phyloP scores from a whole-genome alignment of 2,888 invertebrate species.

The Stenichneumon culpator region DNA sequence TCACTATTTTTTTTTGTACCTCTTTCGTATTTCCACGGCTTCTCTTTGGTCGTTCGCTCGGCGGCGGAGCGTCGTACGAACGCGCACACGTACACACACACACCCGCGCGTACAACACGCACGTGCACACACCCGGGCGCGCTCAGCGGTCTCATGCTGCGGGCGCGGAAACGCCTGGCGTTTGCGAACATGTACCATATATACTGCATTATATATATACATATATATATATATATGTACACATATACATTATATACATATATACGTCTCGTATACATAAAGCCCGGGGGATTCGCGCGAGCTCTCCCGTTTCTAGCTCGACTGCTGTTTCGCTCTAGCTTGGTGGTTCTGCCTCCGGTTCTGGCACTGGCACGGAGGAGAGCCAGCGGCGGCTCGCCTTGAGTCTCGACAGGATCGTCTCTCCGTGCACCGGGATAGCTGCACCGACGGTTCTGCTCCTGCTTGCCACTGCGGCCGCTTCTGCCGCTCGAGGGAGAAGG shows the following conservation, averaged over 20 bases:
- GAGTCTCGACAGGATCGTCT: conserved; percentile 49
- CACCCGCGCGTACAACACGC: background rate
- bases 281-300: conserved; percentile 53
- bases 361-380: conserved; percentile 17
- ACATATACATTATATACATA: conserved; percentile 26
- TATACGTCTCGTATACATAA: conserved; percentile 34
- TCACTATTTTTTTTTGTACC: background rate
- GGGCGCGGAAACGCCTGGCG: conserved; percentile 27
- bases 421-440: background rate
- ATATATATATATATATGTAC: conserved; percentile 24
- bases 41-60: conserved; percentile 29
- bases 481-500: conserved; percentile 15
- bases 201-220: conserved; percentile 19
- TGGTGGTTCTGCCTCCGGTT: conserved; percentile 39
- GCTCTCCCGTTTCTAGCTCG: conserved; percentile 59
- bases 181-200: conserved; percentile 7
- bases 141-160: background rate
- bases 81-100: background rate
- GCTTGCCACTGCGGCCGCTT: background rate
- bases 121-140: background rate
- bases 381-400: conserved; percentile 7
- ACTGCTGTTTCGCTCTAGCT: conserved; percentile 50
- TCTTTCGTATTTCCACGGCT: conserved; percentile 22
- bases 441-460: conserved; percentile 13
- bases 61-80: background rate